Evolutionary conservation across 2,797 vertebrate species (phyloP), one percentile per base, ranked within the genome.

Genomic region (Macropus fuliginosus): DNA sequence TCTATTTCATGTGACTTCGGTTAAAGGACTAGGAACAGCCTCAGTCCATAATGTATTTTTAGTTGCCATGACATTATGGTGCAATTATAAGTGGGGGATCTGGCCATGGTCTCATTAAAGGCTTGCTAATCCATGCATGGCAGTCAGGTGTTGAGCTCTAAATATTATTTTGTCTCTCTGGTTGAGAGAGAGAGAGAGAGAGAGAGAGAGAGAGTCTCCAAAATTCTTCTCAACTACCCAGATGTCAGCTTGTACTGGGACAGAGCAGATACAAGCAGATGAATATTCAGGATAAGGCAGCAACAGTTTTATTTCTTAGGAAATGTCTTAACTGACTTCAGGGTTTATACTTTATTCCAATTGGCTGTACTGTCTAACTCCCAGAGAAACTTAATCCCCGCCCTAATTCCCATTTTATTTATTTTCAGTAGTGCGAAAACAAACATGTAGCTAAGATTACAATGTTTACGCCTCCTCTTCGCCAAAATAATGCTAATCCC

Each of bases 331-430:
- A 2, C 95, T 55, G 91, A 74, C 90, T 40, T 54, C n/a, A 8
- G n/a, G 1, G 56, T 94, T 94, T 59, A 95, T 95, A 59, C 92
- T 1, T 92, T 95, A 92, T 93, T 98, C 95, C 57, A 62, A 52
- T 8, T 40, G 92, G 54, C 91, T 95, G 96, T 93, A 97, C 93
- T 9, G 5, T 55, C 95, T 94, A 94, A 90, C 54, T 90, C 97
- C 97, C 91, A 56, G 55, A 92, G 97, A 96, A 96, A 96, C 95
- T 52, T 97, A 96, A 98, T 97, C 96, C 96, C 94, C 14, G 14
- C 1, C 97, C 95, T 97, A 95, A 97, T 91, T 96, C 97, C 93
- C 94, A 94, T 98, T 98, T 98, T 97, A 97, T 98, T 98, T 98
- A 93, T 97, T 97, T 97, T 96, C 96, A 93, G 95, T 55, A 90